A percentile compares a stretch with the other conserved stretches of the same genome.
Evolutionary conservation across 2,797 vertebrate species (phyloP).

Genomic region (Pristis pectinata): DNA sequence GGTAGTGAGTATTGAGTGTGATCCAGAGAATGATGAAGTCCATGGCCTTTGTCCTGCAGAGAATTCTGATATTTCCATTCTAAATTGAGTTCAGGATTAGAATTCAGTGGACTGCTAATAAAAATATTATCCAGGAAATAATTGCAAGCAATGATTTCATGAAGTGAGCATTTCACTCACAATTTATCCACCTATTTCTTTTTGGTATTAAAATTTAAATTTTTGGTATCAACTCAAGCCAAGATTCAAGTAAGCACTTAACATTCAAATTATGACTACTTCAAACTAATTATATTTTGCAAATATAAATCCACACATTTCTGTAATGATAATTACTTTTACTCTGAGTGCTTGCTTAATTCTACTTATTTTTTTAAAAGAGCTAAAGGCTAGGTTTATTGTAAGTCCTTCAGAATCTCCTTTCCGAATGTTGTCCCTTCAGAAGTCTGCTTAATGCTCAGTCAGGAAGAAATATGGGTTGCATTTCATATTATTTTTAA

Average conservation of each 20-base stretch:
- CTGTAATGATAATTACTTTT: background rate
- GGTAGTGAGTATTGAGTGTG: background rate
- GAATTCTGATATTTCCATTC: background rate
- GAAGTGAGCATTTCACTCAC: background rate
- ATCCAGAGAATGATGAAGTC: background rate
- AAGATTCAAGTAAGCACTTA: background rate
- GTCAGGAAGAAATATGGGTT: background rate
- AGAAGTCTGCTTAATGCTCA: constrained; percentile 45
- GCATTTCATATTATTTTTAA: background rate
- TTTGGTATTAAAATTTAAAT: background rate
- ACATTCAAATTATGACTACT: background rate
- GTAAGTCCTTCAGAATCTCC: background rate
- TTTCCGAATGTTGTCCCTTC: constrained; percentile 51
- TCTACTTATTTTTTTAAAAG: background rate
- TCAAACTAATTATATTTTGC: background rate
- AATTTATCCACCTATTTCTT: background rate
- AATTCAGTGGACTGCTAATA: background rate
- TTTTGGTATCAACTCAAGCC: background rate
- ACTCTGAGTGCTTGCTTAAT: background rate
- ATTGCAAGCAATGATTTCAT: background rate
- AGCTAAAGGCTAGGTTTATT: background rate
- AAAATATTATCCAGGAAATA: background rate
- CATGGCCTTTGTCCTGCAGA: background rate
- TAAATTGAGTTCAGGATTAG: background rate
- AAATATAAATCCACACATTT: constrained; percentile 1